Conservation (phyloP, 1,140 invertebrate genomes). For the Antheraea pernyi region DNA sequence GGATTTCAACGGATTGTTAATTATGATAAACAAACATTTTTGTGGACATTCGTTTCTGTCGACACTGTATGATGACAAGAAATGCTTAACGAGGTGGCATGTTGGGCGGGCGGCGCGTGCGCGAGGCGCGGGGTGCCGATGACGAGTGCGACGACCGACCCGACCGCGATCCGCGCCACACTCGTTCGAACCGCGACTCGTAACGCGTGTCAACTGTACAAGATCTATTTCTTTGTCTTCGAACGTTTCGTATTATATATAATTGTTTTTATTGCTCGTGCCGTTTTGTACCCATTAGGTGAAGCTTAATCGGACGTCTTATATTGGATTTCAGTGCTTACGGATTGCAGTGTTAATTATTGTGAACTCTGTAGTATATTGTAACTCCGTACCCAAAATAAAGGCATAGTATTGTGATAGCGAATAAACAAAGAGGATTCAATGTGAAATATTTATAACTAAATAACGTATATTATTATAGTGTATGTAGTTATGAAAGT, state of each 20-base stretch:
- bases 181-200: constrained; percentile 48
- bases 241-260: constrained; percentile 36
- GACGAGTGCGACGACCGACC: constrained; percentile 45
- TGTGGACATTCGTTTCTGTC: neutral
- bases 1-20: neutral
- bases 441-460: constrained; percentile 1
- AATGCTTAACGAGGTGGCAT: constrained; percentile 57
- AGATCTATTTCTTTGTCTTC: constrained; percentile 44
- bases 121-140: constrained; percentile 53
- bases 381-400: constrained; percentile 14
- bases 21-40: no score
- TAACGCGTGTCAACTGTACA: constrained; percentile 29
- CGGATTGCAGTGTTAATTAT: constrained; percentile 70
- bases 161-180: constrained; percentile 47
- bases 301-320: constrained; percentile 15
- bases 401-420: constrained; percentile 7
- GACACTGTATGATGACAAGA: constrained; percentile 53
- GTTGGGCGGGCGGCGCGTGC: constrained; percentile 73
- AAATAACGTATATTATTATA: neutral
- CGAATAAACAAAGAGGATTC: neutral
- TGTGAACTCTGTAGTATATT: constrained; percentile 33
- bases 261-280: constrained; percentile 56
- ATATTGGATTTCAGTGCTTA: constrained; percentile 68
- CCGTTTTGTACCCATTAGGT: constrained; percentile 31
- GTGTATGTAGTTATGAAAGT: constrained; percentile 16